Base-by-base conservation (phyloP, 2,888 invertebrate genomes). In the Fragum fragum region DNA sequence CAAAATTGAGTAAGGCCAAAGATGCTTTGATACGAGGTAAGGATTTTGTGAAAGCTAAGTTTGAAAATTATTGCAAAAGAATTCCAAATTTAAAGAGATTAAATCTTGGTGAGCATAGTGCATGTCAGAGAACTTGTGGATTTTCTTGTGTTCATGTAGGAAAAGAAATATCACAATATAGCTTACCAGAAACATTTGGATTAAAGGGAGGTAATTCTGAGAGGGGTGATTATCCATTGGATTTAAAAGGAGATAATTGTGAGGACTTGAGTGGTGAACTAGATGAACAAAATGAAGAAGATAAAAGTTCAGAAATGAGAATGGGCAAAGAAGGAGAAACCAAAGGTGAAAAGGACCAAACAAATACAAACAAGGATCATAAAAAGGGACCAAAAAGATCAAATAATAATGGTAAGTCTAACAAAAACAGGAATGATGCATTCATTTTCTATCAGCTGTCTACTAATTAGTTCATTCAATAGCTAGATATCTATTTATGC, bases 1-100 rank as follows among this genome's bases (percentile, higher is more conserved):
- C 83, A 52, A 83, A 76, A 59, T 66, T 83, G 32, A 76, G 73
- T 16, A 79, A 71, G 55, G 83, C 80, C 18, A 85, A 82, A 76
- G 75, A 81, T 42, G 79, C 71, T n/a, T 66, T 85, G 28, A 52
- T 72, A 18, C 74, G 79, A 61, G 85, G 85, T 5, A 61, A 63
- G 26, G 79, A 85, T 52, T 85, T 82, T 85, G 74, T 85, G 16
- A 81, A 77, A 55, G 69, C 85, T 0, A 85, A 85, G 53, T 81
- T 85, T 55, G 75, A 77, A 16, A 71, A 69, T 52, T 81, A 80
- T 70, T 39, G 76, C 3, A 77, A 77, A 57, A 69, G 81, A 28
- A 29, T 85, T 18, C 81, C 79, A 47, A 72, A 68, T 52, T 26
- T 74, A 6, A 28, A 28, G 32, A n/a, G 32, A 18, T 9, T 52